Base-by-base conservation (phyloP, 2,888 invertebrate genomes). In the Myopa testacea region DNA sequence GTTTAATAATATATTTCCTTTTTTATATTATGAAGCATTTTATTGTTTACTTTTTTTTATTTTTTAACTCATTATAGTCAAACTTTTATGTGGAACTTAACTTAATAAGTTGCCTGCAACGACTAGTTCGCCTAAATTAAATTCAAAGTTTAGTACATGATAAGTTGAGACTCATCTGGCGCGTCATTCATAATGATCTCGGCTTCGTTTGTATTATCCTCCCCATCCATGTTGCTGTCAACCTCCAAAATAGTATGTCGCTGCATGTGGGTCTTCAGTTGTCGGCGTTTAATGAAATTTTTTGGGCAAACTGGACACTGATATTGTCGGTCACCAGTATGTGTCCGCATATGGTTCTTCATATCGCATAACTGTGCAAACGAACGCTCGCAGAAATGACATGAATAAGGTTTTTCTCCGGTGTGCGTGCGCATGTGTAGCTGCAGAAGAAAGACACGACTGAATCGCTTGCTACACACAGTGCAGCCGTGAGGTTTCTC, bases 261-360 rank as follows among this genome's bases (percentile, higher is more conserved):
- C 58, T 81, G 58, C 38, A 81, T 77, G 45, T 84, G 84, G 68
- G 81, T 80, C 14, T 79, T 79, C 4, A 86, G 79, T 5, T 83
- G 83, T 75, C 83, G 81, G 3, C 82, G 82, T 78, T 85, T 85
- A 38, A 84, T 84, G 80, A 87, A 89, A 4, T 84, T 82, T 77
- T 86, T 87, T 0, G 81, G 80, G 76, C 89, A 88, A 4, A 82
- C 60, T 4, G 65, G 75, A 52, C 89, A 89, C 2, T 81, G 81
- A 75, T 86, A 85, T 1, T 83, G 82, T 4, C 85, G 84, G 52
- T 86, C 86, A 7, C 88, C 88, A 0, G 88, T 86, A 70, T 89
- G 88, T 0, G 84, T 87, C 26, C 88, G 85, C 70, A 82, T 83
- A 6, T 92, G 88, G 8, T 91, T 89, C 81, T 92, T 91, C 0